Conservation (phyloP, 2,888 invertebrate genomes). For the Caenorhabditis drosophilae region DNA sequence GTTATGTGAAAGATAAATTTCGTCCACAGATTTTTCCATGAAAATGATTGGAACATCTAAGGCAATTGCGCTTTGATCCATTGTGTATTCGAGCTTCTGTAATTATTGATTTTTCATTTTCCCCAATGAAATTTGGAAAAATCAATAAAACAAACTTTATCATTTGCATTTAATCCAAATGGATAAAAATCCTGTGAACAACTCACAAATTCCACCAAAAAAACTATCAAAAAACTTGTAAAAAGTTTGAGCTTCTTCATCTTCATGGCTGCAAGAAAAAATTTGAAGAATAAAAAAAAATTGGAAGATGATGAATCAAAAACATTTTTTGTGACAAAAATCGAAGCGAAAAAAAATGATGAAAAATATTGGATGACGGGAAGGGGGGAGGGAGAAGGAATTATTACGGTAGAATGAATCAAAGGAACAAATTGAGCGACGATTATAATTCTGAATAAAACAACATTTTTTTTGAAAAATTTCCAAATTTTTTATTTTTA, state of each 20-base stretch:
- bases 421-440: neutral
- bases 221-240: neutral
- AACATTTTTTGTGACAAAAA: no score
- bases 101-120: constrained; percentile 8
- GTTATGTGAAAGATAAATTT: constrained; percentile 57
- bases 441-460: no score
- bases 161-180: neutral
- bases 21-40: constrained; percentile 47
- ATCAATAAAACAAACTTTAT: constrained; percentile 1
- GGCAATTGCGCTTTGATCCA: constrained; percentile 38
- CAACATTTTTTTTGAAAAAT: no score
- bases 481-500: no score
- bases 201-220: neutral
- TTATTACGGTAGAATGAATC: neutral
- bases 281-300: neutral
- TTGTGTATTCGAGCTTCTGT: constrained; percentile 33
- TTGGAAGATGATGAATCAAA: neutral
- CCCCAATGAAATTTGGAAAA: neutral
- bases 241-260: neutral
- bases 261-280: neutral
- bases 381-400: no score
- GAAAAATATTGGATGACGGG: no score
- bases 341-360: no score
- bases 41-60: constrained; percentile 51
- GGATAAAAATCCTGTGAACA: neutral